A percentile compares a stretch with the other conserved stretches of the same genome.
Conservation (phyloP, 2,888 invertebrate genomes). For the Leptogaster cylindrica region DNA sequence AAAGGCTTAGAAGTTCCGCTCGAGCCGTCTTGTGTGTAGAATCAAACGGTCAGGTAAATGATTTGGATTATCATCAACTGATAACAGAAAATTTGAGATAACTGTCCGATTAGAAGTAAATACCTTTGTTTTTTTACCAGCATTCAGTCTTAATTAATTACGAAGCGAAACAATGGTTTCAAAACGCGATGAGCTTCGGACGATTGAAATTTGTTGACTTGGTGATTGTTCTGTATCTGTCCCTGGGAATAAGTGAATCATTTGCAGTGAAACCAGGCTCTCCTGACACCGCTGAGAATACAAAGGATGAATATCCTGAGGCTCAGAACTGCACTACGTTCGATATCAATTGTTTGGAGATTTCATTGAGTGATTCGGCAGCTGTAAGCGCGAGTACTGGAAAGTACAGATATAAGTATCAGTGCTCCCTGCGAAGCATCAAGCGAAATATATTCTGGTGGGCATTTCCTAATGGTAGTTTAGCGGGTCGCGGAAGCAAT, state of each 20-base stretch:
- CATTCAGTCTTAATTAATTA: slow-evolving; percentile 9
- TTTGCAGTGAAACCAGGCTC: no score
- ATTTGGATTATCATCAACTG: slow-evolving; percentile 10
- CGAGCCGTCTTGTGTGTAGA: neutral
- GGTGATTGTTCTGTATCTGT: slow-evolving; percentile 2
- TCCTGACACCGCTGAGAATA: no score
- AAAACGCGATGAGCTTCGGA: slow-evolving; percentile 1
- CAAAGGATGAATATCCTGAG: neutral
- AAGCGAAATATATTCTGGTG: slow-evolving; percentile 52
- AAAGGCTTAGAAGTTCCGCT: neutral
- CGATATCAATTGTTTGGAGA: slow-evolving; percentile 20
- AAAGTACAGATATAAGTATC: slow-evolving; percentile 2
- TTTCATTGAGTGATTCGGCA: neutral
- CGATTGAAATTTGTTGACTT: neutral
- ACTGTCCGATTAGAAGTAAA: slow-evolving; percentile 4
- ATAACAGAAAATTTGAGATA: slow-evolving; percentile 6
- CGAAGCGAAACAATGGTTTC: slow-evolving; percentile 12
- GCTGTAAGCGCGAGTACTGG: neutral
- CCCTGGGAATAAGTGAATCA: neutral
- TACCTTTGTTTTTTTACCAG: slow-evolving; percentile 10
- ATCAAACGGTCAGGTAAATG: neutral
- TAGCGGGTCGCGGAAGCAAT: neutral
- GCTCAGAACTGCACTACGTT: slow-evolving; percentile 2
- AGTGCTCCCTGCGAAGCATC: slow-evolving; percentile 19
- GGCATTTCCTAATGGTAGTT: slow-evolving; percentile 55